phyloP scores from a whole-genome alignment of 2,113 vertebrate species.

The Phrynosoma platyrhinos region DNA sequence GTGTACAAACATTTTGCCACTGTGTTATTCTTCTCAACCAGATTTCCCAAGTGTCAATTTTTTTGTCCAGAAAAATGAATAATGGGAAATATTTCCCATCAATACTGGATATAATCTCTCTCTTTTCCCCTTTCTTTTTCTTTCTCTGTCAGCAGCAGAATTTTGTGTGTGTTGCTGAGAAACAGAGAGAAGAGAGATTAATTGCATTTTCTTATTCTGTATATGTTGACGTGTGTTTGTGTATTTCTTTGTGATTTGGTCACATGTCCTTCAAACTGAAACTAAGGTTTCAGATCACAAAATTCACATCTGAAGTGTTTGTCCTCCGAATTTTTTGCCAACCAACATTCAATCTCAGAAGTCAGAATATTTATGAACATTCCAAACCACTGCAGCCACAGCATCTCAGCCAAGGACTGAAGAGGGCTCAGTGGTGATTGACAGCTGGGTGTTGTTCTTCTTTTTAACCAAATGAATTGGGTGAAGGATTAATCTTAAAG shows the following conservation, averaged over 20 bases:
- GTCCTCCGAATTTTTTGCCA: not conserved
- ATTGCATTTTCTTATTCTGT: not conserved
- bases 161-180: not conserved
- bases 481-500: not conserved
- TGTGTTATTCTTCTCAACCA: too few relatives aligned
- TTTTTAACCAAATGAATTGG: too few relatives aligned
- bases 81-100: too few relatives aligned
- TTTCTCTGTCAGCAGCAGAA: not conserved
- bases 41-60: too few relatives aligned
- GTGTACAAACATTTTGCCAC: too few relatives aligned
- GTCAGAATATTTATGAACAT: not conserved
- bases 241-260: too few relatives aligned
- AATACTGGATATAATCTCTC: not conserved
- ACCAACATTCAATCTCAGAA: not conserved
- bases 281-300: not conserved
- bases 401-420: not conserved
- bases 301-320: not conserved
- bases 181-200: not conserved
- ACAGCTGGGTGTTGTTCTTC: not conserved
- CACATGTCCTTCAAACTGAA: too few relatives aligned
- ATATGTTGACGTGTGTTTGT: not conserved
- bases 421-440: too few relatives aligned
- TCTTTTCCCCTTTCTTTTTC: not conserved
- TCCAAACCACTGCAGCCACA: not conserved
- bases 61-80: too few relatives aligned